Evolutionary conservation across 1,140 invertebrate species (phyloP), one percentile per base, ranked within the genome.

Genomic region (Notospermus geniculatus): DNA sequence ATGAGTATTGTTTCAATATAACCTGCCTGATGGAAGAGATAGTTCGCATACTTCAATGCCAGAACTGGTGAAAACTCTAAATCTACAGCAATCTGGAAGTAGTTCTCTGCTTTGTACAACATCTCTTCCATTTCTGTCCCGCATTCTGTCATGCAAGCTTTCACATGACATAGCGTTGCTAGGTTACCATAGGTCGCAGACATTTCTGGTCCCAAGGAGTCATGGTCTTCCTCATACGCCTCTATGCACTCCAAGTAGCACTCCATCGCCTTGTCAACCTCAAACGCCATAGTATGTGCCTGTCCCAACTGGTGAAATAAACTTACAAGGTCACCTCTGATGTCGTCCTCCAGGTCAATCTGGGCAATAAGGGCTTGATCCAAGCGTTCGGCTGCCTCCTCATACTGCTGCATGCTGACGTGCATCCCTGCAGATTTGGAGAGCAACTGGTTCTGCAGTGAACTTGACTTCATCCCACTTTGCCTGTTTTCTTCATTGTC

Each of bases 121-220:
- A 78, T 76, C 60, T 74, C 68, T 27, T 73, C 43, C 54, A 75
- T 74, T n/a, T 70, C 66, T 22, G 71, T 71, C 9, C 71, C 64
- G 19, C 70, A 70, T 45, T 78, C 76, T 59, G 72, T 69, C 22
- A 76, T 67, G 57, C 74, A 78, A 1, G 76, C 76, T 62, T 78
- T 78, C n/a, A 78, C 76, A 60, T 78, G 76, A 53, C 71, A 76
- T 66, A 78, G 75, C 30, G 76, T 72, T 19, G 73, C 76, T 46
- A 78, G 63, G 53, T 77, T 76, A 9, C 75, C 75, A n/a, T 77
- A 57, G 2, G 71, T 77, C 17, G 68, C 63, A 54, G 70, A 71
- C 69, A 78, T 74, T 39, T 77, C 76, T 43, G 75, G 71, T 19
- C 72, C 74, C n/a, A 78, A 61, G 39, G 71, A 57, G 46, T 27